These are phyloP conservation scores for Leptosomus discolor DNA, from an alignment of 2,113 vertebrate species.

Conservation along the genomic window DNA sequence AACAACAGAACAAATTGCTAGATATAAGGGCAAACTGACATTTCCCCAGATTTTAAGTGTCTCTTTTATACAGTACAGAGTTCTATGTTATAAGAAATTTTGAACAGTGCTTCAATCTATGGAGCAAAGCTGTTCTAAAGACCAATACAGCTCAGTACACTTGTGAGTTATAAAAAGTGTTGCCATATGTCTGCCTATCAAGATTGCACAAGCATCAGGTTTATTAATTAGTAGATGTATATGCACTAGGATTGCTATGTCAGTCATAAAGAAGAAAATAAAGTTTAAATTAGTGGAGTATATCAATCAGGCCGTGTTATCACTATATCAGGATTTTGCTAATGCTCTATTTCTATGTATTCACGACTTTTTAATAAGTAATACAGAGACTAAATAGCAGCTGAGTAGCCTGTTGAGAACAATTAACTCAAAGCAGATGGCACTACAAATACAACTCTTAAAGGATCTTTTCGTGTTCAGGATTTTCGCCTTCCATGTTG, in stretches of 20 bases:
- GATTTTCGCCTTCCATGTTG: slow-evolving; percentile 23
- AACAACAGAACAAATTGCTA: not conserved
- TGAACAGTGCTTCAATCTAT: not conserved
- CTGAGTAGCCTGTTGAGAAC: slow-evolving; percentile 39
- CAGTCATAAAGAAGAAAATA: not conserved
- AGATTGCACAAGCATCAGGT: not conserved
- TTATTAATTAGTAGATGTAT: not conserved
- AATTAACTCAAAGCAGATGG: slow-evolving; percentile 59
- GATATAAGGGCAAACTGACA: not conserved
- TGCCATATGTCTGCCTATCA: not conserved
- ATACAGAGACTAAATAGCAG: slow-evolving; percentile 30
- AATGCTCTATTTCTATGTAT: not conserved
- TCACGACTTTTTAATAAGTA: not conserved
- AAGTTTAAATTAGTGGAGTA: not conserved
- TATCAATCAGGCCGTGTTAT: not conserved
- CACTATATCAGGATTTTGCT: not conserved
- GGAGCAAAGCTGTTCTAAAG: not conserved
- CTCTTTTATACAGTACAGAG: not conserved
- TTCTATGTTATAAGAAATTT: not conserved
- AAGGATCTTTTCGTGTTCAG: not conserved
- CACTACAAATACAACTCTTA: slow-evolving; percentile 5
- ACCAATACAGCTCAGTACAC: not conserved
- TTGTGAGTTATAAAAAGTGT: not conserved
- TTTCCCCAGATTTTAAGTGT: not conserved
- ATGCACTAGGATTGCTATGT: not conserved